Percentiles rank a stretch among this genome's conserved stretches.
Evolutionary conservation across 23 tunicate genomes (phyloP).

Genomic region (Ciona savignyi): DNA sequence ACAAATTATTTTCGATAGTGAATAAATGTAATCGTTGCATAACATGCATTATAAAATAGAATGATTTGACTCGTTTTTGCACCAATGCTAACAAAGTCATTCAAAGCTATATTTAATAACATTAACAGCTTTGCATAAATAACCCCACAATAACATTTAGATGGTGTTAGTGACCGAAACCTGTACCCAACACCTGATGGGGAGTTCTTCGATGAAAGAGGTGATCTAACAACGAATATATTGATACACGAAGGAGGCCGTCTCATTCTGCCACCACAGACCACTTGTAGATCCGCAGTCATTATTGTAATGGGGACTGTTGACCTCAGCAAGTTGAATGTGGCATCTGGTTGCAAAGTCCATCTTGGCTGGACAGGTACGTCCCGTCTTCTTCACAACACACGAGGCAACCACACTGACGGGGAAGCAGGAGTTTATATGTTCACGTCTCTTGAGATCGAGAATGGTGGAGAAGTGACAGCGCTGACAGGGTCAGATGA

Average conservation of each 20-base stretch:
- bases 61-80: too few species aligned
- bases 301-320: conserved; percentile 5
- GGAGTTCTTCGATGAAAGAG: too few species aligned
- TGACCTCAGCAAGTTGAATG: neutral
- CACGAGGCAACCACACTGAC: neutral
- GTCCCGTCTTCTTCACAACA: neutral
- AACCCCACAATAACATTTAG: too few species aligned
- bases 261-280: conserved; percentile 5
- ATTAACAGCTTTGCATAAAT: too few species aligned
- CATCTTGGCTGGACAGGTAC: conserved; percentile 14
- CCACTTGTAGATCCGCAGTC: conserved; percentile 3
- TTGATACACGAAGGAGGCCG: conserved; percentile 14
- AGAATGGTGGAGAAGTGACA: conserved; percentile 8
- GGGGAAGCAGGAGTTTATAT: conserved; percentile 1
- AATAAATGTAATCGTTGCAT: too few species aligned
- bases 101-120: too few species aligned
- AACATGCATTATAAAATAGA: too few species aligned
- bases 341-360: conserved; percentile 15
- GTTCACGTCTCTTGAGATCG: neutral
- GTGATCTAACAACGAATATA: conserved; percentile 12
- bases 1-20: too few species aligned
- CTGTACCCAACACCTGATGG: too few species aligned
- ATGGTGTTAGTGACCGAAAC: too few species aligned
- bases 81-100: too few species aligned
- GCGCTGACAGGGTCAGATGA: neutral